Evolutionary conservation across 1,140 invertebrate species (phyloP).

Genomic region (Drosophila jambulina): DNA sequence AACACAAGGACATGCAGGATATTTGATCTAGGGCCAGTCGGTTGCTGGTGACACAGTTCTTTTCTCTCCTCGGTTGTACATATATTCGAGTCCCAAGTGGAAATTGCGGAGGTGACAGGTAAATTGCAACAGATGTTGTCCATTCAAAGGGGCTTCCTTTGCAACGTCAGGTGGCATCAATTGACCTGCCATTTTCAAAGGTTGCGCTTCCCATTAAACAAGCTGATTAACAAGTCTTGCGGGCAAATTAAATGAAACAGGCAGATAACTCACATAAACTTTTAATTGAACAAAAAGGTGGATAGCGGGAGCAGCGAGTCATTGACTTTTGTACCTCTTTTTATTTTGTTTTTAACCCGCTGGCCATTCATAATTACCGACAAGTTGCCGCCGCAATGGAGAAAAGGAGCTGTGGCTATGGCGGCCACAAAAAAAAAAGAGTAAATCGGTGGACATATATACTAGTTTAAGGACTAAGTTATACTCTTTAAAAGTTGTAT

Average conservation of each 20-base stretch:
- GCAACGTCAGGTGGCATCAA: slow-evolving; percentile 23
- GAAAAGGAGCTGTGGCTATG: slow-evolving; percentile 40
- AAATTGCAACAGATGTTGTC: slow-evolving; percentile 41
- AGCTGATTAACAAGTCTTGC: slow-evolving; percentile 55
- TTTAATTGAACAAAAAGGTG: slow-evolving; percentile 71
- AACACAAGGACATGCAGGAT: slow-evolving; percentile 1
- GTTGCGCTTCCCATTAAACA: slow-evolving; percentile 38
- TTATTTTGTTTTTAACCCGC: slow-evolving; percentile 54
- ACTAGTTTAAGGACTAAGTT: background rate
- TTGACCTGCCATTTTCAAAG: slow-evolving; percentile 34
- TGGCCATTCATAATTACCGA: slow-evolving; percentile 80
- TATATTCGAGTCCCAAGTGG: slow-evolving; percentile 10
- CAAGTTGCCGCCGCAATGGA: slow-evolving; percentile 39
- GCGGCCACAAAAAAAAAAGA: slow-evolving; percentile 47
- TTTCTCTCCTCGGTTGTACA: slow-evolving; percentile 11
- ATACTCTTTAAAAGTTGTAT: slow-evolving; percentile 16
- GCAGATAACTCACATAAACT: slow-evolving; percentile 68
- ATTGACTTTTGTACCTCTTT: slow-evolving; percentile 69
- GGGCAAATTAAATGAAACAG: slow-evolving; percentile 67
- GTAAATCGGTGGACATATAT: background rate
- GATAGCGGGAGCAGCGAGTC: slow-evolving; percentile 38
- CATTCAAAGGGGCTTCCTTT: background rate
- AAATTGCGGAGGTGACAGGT: slow-evolving; percentile 14
- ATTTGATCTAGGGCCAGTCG: slow-evolving; percentile 16
- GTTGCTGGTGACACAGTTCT: slow-evolving; percentile 23